These are phyloP conservation scores for Zaprionus capensis DNA, from an alignment of 1,140 invertebrate species.

Conservation along the genomic window DNA sequence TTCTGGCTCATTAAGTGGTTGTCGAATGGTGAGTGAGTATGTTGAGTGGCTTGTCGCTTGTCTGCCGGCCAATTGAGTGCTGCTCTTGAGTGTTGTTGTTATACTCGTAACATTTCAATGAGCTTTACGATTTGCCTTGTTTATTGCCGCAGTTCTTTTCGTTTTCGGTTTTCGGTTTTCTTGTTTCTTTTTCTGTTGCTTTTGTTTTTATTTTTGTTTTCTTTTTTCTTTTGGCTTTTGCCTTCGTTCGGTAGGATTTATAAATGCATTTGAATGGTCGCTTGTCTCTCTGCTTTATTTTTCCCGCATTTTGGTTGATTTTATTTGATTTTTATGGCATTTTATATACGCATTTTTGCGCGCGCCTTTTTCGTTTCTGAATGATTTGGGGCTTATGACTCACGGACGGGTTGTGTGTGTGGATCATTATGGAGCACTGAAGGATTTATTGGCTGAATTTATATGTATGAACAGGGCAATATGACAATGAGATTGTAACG, in stretches of 20 bases:
- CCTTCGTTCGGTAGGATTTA: too few relatives aligned
- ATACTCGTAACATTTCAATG: constrained; percentile 72
- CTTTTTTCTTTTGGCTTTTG: constrained; percentile 19
- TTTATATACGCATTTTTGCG: constrained; percentile 56
- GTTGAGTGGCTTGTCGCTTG: constrained; percentile 53
- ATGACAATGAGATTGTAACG: constrained; percentile 3
- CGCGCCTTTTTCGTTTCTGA: constrained; percentile 44
- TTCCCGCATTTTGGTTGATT: constrained; percentile 60
- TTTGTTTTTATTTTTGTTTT: constrained; percentile 28
- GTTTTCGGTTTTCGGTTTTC: constrained; percentile 9
- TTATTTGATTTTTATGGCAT: constrained; percentile 73
- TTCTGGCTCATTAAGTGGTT: constrained; percentile 53
- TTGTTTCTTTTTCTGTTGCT: constrained; percentile 11
- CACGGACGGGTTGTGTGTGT: constrained; percentile 41
- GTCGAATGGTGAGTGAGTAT: constrained; percentile 25
- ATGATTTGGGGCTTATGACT: constrained; percentile 50
- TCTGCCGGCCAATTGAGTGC: constrained; percentile 63
- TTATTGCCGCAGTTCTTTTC: constrained; percentile 59
- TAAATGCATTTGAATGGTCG: neutral
- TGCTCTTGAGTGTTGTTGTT: constrained; percentile 70
- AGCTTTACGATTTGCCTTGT: constrained; percentile 56
- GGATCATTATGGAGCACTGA: constrained; percentile 39
- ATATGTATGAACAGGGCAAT: constrained; percentile 13
- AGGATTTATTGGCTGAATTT: constrained; percentile 38
- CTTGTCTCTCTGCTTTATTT: constrained; percentile 58